Evolutionary conservation across 2,888 invertebrate genomes (phyloP).

Genomic region (Apodemia duryi): DNA sequence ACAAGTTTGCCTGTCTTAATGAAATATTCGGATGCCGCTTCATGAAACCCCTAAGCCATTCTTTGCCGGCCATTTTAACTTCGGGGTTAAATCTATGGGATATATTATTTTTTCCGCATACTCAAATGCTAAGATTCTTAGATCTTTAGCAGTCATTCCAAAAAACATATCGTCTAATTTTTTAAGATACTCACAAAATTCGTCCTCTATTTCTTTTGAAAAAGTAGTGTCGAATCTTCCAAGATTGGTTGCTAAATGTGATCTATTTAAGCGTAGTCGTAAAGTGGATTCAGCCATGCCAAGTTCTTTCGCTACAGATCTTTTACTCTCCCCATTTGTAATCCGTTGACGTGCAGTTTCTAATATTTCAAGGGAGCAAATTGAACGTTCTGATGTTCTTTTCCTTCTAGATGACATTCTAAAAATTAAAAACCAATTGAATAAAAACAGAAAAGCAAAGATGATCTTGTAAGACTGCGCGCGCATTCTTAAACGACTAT

Average conservation of each 20-base stretch:
- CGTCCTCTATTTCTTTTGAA: no score
- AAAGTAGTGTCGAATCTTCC: no score
- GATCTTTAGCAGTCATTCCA: neutral
- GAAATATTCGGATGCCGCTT: neutral
- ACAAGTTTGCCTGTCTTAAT: conserved; percentile 11
- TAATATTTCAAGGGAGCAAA: no score
- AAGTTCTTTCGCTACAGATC: neutral
- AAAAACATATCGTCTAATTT: neutral
- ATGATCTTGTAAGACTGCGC: neutral
- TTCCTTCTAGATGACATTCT: no score
- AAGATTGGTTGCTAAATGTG: neutral
- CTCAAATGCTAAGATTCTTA: conserved; percentile 13
- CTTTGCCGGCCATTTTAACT: conserved; percentile 15
- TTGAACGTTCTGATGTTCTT: no score
- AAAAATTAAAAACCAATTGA: no score
- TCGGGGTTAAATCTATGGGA: conserved; percentile 1
- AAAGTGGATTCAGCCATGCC: no score
- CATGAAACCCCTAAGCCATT: conserved; percentile 12
- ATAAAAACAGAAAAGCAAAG: neutral
- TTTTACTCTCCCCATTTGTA: neutral
- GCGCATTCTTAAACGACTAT: neutral
- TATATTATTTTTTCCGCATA: conserved; percentile 21
- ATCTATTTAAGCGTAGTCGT: no score
- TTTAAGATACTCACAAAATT: no score
- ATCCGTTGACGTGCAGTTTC: neutral